These are phyloP conservation scores for Serripes groenlandicus DNA, from an alignment of 2,888 invertebrate species.

Conservation along the genomic window DNA sequence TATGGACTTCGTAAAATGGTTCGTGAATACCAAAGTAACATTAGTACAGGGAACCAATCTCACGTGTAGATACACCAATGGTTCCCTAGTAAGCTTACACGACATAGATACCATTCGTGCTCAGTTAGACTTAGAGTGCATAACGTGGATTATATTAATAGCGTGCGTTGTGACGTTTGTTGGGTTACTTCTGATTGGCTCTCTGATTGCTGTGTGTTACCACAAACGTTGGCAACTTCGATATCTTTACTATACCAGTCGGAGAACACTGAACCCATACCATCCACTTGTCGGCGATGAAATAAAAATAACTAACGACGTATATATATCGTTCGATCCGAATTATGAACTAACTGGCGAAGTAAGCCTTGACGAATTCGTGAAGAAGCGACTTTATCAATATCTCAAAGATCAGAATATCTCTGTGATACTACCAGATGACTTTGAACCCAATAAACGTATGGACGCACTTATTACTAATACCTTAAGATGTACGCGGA, in stretches of 20 bases:
- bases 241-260: slow-evolving; percentile 37
- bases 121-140: slow-evolving; percentile 31
- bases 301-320: slow-evolving; percentile 21
- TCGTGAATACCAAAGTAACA: slow-evolving; percentile 30
- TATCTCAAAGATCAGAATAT: slow-evolving; percentile 1
- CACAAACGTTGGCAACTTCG: slow-evolving; percentile 43
- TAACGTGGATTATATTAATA: slow-evolving; percentile 30
- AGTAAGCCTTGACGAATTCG: background rate
- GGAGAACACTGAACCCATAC: slow-evolving; percentile 35
- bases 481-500: slow-evolving; percentile 27
- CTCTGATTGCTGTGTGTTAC: slow-evolving; percentile 31
- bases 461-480: slow-evolving; percentile 35
- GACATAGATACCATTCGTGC: background rate
- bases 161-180: slow-evolving; percentile 20
- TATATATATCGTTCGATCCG: slow-evolving; percentile 43
- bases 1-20: slow-evolving; percentile 33
- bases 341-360: background rate
- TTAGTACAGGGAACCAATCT: background rate
- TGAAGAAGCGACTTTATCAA: slow-evolving; percentile 18
- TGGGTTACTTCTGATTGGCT: slow-evolving; percentile 16
- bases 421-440: slow-evolving; percentile 21
- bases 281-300: slow-evolving; percentile 27
- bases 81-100: background rate
- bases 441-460: background rate
- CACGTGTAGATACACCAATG: slow-evolving; percentile 26